Conservation (phyloP, 1,140 invertebrate genomes). For the Triops cancriformis region DNA sequence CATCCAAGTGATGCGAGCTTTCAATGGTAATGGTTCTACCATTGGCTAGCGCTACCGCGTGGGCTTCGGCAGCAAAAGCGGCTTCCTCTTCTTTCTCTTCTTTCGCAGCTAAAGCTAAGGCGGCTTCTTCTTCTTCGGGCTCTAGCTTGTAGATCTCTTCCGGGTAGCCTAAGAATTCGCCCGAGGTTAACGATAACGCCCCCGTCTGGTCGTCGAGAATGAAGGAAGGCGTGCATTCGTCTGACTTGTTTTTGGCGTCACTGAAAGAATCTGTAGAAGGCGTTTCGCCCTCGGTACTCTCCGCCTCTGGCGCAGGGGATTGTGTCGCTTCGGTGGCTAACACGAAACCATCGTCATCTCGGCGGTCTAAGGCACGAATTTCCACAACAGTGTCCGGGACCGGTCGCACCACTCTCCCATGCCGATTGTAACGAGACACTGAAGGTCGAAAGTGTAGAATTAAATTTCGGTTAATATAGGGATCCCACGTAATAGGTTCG, state of each 20-base stretch:
- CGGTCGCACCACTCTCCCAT: constrained; percentile 15
- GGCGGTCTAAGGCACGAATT: constrained; percentile 20
- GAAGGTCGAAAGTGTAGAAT: constrained; percentile 20
- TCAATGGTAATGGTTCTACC: constrained; percentile 7
- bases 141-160: constrained; percentile 24
- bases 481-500: constrained; percentile 18
- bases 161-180: constrained; percentile 24
- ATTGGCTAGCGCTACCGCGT: not conserved
- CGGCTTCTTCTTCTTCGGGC: constrained; percentile 20
- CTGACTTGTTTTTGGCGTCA: not conserved
- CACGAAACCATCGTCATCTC: not conserved
- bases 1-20: not conserved
- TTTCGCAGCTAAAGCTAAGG: not conserved
- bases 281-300: not conserved
- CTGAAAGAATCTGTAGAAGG: not conserved
- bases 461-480: constrained; percentile 22
- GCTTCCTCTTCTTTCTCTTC: constrained; percentile 25
- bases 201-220: constrained; percentile 24
- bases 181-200: constrained; percentile 18
- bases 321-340: not conserved
- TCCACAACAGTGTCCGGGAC: constrained; percentile 25
- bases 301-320: not conserved
- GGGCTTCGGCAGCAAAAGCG: not conserved
- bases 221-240: not conserved
- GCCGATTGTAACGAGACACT: constrained; percentile 13